phyloP scores from a whole-genome alignment of 2,113 vertebrate genomes.

The Ancistrus triradiatus region DNA sequence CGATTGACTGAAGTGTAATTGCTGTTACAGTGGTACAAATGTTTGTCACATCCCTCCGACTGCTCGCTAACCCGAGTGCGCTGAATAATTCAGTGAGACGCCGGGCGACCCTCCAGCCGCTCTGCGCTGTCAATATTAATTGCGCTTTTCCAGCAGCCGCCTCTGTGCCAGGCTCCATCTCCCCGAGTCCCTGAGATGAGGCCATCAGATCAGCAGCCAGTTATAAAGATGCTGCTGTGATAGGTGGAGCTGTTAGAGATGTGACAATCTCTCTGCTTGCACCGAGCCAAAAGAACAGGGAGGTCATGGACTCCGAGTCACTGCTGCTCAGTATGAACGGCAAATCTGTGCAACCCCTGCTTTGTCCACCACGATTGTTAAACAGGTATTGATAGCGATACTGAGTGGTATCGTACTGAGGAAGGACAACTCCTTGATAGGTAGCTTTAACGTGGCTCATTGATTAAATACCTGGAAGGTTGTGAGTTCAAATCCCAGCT shows the following conservation, averaged over 20 bases:
- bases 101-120: constrained; percentile 26
- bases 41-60: constrained; percentile 24
- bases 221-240: constrained; percentile 22
- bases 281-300: background rate
- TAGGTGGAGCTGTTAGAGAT: constrained; percentile 5
- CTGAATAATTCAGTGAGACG: constrained; percentile 36
- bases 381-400: too few relatives aligned
- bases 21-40: constrained; percentile 34
- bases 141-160: constrained; percentile 15
- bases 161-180: constrained; percentile 21
- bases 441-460: too few relatives aligned
- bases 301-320: too few relatives aligned
- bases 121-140: constrained; percentile 46
- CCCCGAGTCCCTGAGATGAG: background rate
- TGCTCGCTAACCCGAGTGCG: constrained; percentile 8
- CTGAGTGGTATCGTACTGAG: too few relatives aligned
- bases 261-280: constrained; percentile 1
- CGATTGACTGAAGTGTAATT: constrained; percentile 12
- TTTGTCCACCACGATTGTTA: too few relatives aligned
- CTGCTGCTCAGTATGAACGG: too few relatives aligned
- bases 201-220: constrained; percentile 12
- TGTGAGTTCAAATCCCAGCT: too few relatives aligned
- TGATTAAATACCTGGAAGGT: too few relatives aligned
- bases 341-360: too few relatives aligned
- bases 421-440: too few relatives aligned